Evolutionary conservation across 2,888 invertebrate species (phyloP).

Genomic region (Agonopterix subpropinquella): DNA sequence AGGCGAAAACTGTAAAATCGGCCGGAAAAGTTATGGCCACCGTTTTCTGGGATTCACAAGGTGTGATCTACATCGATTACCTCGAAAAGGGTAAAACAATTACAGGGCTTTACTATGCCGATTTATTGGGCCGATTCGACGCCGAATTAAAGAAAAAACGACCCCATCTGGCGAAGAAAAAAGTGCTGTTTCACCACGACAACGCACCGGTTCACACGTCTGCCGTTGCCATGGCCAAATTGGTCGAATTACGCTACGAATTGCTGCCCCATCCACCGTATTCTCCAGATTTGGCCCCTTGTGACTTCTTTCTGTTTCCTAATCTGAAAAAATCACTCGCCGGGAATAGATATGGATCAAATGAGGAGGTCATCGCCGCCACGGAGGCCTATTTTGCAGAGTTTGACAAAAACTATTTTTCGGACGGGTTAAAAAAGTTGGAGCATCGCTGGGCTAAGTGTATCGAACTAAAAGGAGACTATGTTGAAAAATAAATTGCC

Average conservation of each 20-base stretch:
- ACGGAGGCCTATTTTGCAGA: constrained; percentile 14
- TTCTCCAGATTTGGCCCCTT: constrained; percentile 15
- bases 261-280: constrained; percentile 15
- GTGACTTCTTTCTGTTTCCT: constrained; percentile 15
- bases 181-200: constrained; percentile 20
- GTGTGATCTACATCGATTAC: constrained; percentile 19
- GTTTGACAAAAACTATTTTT: constrained; percentile 16
- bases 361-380: constrained; percentile 11
- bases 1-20: constrained; percentile 6
- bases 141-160: constrained; percentile 15
- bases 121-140: constrained; percentile 18
- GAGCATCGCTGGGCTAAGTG: constrained; percentile 14
- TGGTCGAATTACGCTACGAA: constrained; percentile 15
- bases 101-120: constrained; percentile 18
- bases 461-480: constrained; percentile 15
- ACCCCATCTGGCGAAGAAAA: constrained; percentile 20
- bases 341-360: constrained; percentile 5
- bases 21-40: constrained; percentile 63
- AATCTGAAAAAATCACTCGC: constrained; percentile 8
- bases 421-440: constrained; percentile 15
- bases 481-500: constrained; percentile 13
- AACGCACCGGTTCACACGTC: constrained; percentile 14
- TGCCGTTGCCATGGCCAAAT: constrained; percentile 13
- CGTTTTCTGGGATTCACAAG: constrained; percentile 20
- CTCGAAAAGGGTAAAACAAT: constrained; percentile 20